Base-by-base conservation (phyloP, 2,113 vertebrate genomes). In the Mastomys natalensis region DNA sequence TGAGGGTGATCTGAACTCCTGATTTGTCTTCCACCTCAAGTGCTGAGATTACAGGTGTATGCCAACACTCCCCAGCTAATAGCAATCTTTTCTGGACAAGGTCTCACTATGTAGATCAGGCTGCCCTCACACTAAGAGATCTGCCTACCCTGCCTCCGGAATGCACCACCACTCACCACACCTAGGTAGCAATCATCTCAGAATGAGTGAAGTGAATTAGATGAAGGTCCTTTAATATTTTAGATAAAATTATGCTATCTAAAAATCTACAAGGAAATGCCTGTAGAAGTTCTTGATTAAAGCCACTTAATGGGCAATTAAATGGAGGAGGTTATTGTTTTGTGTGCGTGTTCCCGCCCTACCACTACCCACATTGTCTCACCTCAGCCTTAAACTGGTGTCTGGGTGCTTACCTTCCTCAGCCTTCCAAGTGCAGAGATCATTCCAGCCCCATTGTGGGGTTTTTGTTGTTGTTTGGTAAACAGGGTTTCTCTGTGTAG, bases 201-300 rank as follows among this genome's bases (percentile, higher is more conserved):
- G 55, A 62, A 84, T 0, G 12, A 19, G 7, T 1, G 58, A 62
- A 43, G 60, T 45, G 70, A 87, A 31, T 55, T 73, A 74, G 95
- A 87, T 89, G 9, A 87, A 45, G 48, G 24, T 24, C 29, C 43
- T 76, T 84, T 68, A 78, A 66, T 58, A 68, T 73, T 40, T 89
- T 48, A 94, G 43, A 86, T 80, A 87, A 96, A 93, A 81, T 26
- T 51, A 70, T 24, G 4, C 10, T 40, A 16, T 64, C 76, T 93
- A 85, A 45, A 96, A 82, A 87, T n/a, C 4, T 9, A 16, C 22
- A 37, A 95, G 48, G 66, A 62, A 93, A 87, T 93, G n/a, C 26
- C 77, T 74, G 12, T 8, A 3, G 29, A 89, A 93, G 37, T 45
- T 74, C 22, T 62, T 68, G 53, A 58, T 87, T 82, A 81, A 93